Evolutionary conservation across 1,140 invertebrate species (phyloP).

Genomic region (Olivierus martensii): DNA sequence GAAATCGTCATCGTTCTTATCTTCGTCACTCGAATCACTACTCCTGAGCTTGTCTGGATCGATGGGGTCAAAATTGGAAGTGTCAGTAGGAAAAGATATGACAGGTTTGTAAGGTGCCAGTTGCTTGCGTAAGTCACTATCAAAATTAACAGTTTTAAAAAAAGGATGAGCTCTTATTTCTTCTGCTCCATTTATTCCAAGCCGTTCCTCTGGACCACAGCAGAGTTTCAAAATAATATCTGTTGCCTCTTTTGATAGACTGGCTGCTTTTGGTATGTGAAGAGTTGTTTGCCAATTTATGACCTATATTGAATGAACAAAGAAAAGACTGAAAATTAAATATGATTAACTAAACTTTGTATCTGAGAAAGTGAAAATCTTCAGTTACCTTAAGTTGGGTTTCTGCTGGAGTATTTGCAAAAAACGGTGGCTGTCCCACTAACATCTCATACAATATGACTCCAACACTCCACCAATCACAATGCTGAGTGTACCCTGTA

Average conservation of each 20-base stretch:
- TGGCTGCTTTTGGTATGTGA: slow-evolving; percentile 73
- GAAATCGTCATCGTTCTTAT: slow-evolving; percentile 52
- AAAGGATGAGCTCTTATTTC: slow-evolving; percentile 91
- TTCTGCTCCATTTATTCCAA: slow-evolving; percentile 75
- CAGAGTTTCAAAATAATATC: slow-evolving; percentile 87
- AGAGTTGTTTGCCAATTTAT: slow-evolving; percentile 90
- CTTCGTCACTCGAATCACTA: slow-evolving; percentile 46
- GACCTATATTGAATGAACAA: slow-evolving; percentile 45
- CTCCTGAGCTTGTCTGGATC: slow-evolving; percentile 74
- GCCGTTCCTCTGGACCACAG: slow-evolving; percentile 66
- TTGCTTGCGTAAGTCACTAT: slow-evolving; percentile 70
- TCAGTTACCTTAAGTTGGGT: slow-evolving; percentile 83
- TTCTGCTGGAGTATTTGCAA: slow-evolving; percentile 79
- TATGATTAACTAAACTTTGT: background rate
- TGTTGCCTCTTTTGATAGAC: slow-evolving; percentile 66
- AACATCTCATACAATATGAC: slow-evolving; percentile 99
- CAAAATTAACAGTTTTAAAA: slow-evolving; percentile 67
- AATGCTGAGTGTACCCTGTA: slow-evolving; percentile 87
- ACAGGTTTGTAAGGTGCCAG: slow-evolving; percentile 80
- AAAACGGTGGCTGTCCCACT: slow-evolving; percentile 91
- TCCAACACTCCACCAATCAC: slow-evolving; percentile 99
- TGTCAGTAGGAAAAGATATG: slow-evolving; percentile 88
- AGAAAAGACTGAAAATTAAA: background rate
- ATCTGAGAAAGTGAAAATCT: background rate
- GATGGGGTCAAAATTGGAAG: slow-evolving; percentile 91